These are phyloP conservation scores for Drosophila tanythrix DNA, from an alignment of 2,888 invertebrate genomes.

Conservation along the genomic window DNA sequence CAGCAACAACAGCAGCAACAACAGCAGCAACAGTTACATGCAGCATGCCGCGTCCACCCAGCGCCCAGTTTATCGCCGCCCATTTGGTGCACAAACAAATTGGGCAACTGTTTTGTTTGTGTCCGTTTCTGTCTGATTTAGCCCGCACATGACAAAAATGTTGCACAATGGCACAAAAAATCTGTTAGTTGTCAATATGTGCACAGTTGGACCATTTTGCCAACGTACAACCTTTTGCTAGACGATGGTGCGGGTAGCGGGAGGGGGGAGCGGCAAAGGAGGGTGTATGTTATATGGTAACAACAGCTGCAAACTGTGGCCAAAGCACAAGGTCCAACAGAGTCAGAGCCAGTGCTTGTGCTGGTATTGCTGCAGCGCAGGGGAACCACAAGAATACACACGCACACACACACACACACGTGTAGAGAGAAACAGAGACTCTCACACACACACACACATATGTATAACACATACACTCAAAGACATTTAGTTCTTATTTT, in stretches of 20 bases:
- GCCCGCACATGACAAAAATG: slow-evolving; percentile 74
- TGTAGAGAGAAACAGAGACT: background rate
- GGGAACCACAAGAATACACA: slow-evolving; percentile 4
- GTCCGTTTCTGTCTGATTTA: slow-evolving; percentile 64
- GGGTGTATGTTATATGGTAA: slow-evolving; percentile 30
- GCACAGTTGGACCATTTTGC: slow-evolving; percentile 66
- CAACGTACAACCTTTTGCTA: slow-evolving; percentile 65
- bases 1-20: slow-evolving; percentile 11
- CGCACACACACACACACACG: background rate
- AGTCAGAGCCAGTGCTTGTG: slow-evolving; percentile 32
- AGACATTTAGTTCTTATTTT: background rate
- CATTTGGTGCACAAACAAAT: slow-evolving; percentile 53
- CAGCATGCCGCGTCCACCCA: slow-evolving; percentile 6
- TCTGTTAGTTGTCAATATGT: slow-evolving; percentile 73
- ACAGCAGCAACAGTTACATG: slow-evolving; percentile 21
- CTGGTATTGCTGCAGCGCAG: slow-evolving; percentile 4
- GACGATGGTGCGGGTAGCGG: background rate
- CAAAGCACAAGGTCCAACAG: slow-evolving; percentile 11
- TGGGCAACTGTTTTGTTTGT: slow-evolving; percentile 65
- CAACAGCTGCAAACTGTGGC: slow-evolving; percentile 48
- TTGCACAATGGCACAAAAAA: slow-evolving; percentile 68
- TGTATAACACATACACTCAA: background rate
- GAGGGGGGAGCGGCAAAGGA: background rate
- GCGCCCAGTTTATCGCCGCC: slow-evolving; percentile 33
- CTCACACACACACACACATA: background rate